Percentiles rank a stretch among this genome's conserved stretches.
These are phyloP conservation scores for Eucriotettix oculatus DNA, from an alignment of 2,888 invertebrate genomes.

Conservation along the genomic window DNA sequence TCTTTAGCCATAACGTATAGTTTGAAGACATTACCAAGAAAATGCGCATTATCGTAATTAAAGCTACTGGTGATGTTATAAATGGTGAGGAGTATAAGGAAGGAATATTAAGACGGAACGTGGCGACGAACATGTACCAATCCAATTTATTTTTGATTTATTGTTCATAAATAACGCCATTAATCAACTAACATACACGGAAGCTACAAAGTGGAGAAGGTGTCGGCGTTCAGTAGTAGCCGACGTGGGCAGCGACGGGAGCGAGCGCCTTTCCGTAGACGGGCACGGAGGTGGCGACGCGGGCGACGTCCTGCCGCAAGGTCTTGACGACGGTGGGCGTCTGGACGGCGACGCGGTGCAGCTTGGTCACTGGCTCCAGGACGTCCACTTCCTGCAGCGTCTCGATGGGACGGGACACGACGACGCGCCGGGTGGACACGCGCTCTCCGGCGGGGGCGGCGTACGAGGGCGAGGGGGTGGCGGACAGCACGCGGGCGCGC, in stretches of 20 bases:
- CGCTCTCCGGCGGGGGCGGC: slow-evolving; percentile 34
- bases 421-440: slow-evolving; percentile 39
- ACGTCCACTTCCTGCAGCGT: slow-evolving; percentile 36
- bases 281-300: slow-evolving; percentile 27
- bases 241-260: slow-evolving; percentile 20
- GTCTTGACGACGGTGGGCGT: slow-evolving; percentile 34
- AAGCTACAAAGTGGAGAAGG: too few relatives aligned
- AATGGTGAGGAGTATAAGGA: too few relatives aligned
- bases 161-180: too few relatives aligned
- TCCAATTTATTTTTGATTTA: too few relatives aligned
- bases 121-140: too few relatives aligned
- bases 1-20: too few relatives aligned
- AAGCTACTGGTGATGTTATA: too few relatives aligned
- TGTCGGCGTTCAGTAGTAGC: slow-evolving; percentile 12
- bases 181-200: too few relatives aligned
- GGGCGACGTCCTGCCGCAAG: slow-evolving; percentile 27
- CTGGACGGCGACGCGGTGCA: slow-evolving; percentile 36
- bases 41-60: too few relatives aligned
- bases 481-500: slow-evolving; percentile 36
- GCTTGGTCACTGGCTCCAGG: slow-evolving; percentile 39
- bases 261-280: slow-evolving; percentile 24
- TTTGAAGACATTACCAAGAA: too few relatives aligned
- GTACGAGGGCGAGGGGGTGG: slow-evolving; percentile 35
- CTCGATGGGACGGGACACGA: slow-evolving; percentile 41
- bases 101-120: too few relatives aligned